Evolutionary conservation across 2,888 invertebrate genomes (phyloP).

Genomic region (Charanyca ferruginea): DNA sequence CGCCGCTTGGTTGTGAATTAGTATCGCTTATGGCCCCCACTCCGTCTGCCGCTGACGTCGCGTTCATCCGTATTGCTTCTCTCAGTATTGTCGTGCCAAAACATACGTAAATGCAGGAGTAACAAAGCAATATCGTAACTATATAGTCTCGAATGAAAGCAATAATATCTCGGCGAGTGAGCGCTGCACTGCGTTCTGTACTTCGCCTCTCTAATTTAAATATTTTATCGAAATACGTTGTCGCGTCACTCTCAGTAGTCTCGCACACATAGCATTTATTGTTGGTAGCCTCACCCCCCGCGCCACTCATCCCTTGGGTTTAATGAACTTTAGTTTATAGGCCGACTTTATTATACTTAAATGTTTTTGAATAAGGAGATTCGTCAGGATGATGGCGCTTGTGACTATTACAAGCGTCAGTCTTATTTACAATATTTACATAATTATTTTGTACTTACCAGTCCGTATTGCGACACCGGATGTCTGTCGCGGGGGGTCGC

Average conservation of each 20-base stretch:
- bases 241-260: slow-evolving; percentile 50
- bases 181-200: slow-evolving; percentile 39
- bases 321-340: slow-evolving; percentile 50
- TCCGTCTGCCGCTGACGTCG: slow-evolving; percentile 55
- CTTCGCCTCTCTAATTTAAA: slow-evolving; percentile 60
- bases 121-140: slow-evolving; percentile 80
- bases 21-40: slow-evolving; percentile 73
- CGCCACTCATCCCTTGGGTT: slow-evolving; percentile 27
- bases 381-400: slow-evolving; percentile 8
- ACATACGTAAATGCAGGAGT: slow-evolving; percentile 72
- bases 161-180: slow-evolving; percentile 56
- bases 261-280: slow-evolving; percentile 55
- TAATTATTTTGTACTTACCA: slow-evolving; percentile 47
- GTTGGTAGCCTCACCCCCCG: slow-evolving; percentile 35
- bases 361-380: slow-evolving; percentile 33
- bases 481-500: slow-evolving; percentile 60
- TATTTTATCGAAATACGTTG: slow-evolving; percentile 23
- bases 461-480: slow-evolving; percentile 17
- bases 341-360: slow-evolving; percentile 36
- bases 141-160: slow-evolving; percentile 70
- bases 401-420: slow-evolving; percentile 46
- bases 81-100: slow-evolving; percentile 82
- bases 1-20: slow-evolving; percentile 87
- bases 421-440: slow-evolving; percentile 56
- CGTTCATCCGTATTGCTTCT: slow-evolving; percentile 56